phyloP scores from a whole-genome alignment of 1,140 invertebrate species.

The Diprion similis region DNA sequence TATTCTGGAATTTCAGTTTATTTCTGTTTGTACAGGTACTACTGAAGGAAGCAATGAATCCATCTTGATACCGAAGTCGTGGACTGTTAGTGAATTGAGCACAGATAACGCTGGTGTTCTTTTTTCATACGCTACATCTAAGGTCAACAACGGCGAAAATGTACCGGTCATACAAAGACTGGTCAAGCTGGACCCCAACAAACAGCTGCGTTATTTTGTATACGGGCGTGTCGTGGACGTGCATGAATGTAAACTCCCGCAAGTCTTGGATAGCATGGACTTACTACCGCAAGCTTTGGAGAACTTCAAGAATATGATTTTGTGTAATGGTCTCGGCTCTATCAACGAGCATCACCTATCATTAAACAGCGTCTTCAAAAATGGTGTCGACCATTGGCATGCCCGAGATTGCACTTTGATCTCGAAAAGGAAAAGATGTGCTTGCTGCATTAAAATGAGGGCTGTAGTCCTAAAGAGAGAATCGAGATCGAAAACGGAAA shows the following conservation, averaged over 20 bases:
- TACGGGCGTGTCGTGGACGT: neutral
- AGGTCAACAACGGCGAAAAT: neutral
- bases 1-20: no score
- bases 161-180: neutral
- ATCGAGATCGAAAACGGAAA: neutral
- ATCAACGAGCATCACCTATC: neutral
- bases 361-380: neutral
- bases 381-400: neutral
- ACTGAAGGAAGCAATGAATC: no score
- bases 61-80: neutral
- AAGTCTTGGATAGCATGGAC: neutral
- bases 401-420: neutral
- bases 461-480: constrained; percentile 1
- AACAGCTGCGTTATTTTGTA: neutral
- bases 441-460: constrained; percentile 9
- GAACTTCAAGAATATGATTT: neutral
- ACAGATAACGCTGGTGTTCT: neutral
- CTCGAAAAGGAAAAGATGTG: constrained; percentile 11
- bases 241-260: neutral
- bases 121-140: neutral
- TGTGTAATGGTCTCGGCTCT: neutral
- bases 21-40: no score
- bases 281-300: neutral
- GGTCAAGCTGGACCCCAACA: neutral
- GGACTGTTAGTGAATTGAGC: neutral